Conservation (phyloP, 2,888 invertebrate genomes). For the Drosophila picticornis region DNA sequence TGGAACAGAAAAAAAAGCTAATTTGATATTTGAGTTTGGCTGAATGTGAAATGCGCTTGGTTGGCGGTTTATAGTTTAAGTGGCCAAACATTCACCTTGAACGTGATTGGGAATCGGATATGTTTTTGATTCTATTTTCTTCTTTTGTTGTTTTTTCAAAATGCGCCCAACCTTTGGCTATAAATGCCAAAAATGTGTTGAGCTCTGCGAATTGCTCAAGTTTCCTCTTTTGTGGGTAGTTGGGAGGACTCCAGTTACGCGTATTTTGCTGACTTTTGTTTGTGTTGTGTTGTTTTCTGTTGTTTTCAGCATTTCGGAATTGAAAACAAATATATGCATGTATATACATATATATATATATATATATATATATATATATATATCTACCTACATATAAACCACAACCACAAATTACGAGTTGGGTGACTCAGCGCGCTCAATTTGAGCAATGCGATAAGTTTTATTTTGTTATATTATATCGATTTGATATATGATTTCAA, state of each 20-base stretch:
- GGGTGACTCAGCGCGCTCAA: slow-evolving; percentile 58
- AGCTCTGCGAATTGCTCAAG: slow-evolving; percentile 45
- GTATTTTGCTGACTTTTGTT: slow-evolving; percentile 59
- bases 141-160: slow-evolving; percentile 22
- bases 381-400: not conserved
- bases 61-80: slow-evolving; percentile 26
- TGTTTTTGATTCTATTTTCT: slow-evolving; percentile 8
- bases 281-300: slow-evolving; percentile 13
- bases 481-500: slow-evolving; percentile 3
- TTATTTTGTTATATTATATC: not conserved
- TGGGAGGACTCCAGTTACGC: slow-evolving; percentile 53
- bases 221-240: slow-evolving; percentile 17
- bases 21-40: not conserved
- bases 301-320: slow-evolving; percentile 9
- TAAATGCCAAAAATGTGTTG: slow-evolving; percentile 45
- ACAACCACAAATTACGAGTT: slow-evolving; percentile 21
- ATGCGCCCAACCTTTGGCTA: slow-evolving; percentile 36
- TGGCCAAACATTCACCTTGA: slow-evolving; percentile 74
- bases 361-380: not conserved
- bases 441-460: slow-evolving; percentile 27
- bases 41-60: slow-evolving; percentile 34
- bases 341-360: not conserved
- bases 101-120: slow-evolving; percentile 76
- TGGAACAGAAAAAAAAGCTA: not conserved
- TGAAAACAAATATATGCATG: slow-evolving; percentile 30